Evolutionary conservation across 2,113 vertebrate species (phyloP).

Genomic region (Nannobrachium achirus): DNA sequence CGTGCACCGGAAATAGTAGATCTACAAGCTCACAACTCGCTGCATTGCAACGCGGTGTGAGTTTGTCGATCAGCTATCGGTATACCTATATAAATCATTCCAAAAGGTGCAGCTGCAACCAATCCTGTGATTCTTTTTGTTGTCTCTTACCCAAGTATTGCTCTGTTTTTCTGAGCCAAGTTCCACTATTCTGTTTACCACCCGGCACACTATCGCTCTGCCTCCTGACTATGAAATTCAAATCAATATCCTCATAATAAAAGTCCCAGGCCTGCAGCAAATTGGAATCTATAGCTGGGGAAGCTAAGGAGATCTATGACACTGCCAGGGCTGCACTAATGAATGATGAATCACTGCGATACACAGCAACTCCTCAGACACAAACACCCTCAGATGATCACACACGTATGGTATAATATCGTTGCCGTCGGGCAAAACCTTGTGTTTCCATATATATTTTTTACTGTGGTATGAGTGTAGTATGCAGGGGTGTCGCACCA

Average conservation of each 20-base stretch:
- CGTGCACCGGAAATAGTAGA: too few species aligned
- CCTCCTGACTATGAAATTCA: conserved; percentile 61
- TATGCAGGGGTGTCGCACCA: too few species aligned
- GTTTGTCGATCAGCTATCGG: background rate
- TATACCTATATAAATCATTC: background rate
- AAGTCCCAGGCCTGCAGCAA: conserved; percentile 64
- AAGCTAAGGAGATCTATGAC: conserved; percentile 50
- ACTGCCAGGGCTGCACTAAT: conserved; percentile 46
- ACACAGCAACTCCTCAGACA: conserved; percentile 20
- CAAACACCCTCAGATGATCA: conserved; percentile 25
- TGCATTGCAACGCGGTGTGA: too few species aligned
- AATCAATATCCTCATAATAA: conserved; percentile 71
- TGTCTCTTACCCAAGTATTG: conserved; percentile 40
- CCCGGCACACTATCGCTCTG: conserved; percentile 36
- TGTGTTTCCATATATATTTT: background rate
- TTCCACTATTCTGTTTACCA: conserved; percentile 41
- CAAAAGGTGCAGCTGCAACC: conserved; percentile 37
- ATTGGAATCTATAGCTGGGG: conserved; percentile 60
- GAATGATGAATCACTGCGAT: conserved; percentile 63
- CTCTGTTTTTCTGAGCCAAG: conserved; percentile 46
- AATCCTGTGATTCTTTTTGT: conserved; percentile 27
- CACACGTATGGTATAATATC: background rate
- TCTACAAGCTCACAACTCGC: too few species aligned
- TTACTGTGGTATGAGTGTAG: too few species aligned
- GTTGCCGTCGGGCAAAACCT: too few species aligned